Conservation (phyloP, 2,888 invertebrate species). For the Carterocephalus palaemon region DNA sequence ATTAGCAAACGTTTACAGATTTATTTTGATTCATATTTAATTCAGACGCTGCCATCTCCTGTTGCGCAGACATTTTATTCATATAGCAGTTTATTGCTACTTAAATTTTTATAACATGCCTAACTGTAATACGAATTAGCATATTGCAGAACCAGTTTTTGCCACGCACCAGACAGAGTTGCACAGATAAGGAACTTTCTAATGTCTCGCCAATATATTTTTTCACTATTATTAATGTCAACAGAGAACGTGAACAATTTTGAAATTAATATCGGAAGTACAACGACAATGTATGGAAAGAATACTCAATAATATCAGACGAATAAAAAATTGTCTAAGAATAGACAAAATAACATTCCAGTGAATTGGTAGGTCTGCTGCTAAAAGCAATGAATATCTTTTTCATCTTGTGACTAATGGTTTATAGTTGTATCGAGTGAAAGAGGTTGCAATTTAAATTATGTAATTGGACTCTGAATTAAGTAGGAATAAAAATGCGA, state of each 20-base stretch:
- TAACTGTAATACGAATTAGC: slow-evolving; percentile 28
- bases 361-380: too few species aligned
- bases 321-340: slow-evolving; percentile 5
- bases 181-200: slow-evolving; percentile 33
- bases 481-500: too few species aligned
- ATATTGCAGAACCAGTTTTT: slow-evolving; percentile 27
- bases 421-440: too few species aligned
- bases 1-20: too few species aligned
- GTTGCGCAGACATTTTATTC: background rate
- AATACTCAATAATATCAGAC: slow-evolving; percentile 4
- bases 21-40: too few species aligned
- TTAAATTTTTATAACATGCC: slow-evolving; percentile 23
- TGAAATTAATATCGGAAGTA: slow-evolving; percentile 6
- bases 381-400: slow-evolving; percentile 6
- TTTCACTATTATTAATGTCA: slow-evolving; percentile 8
- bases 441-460: too few species aligned
- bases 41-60: slow-evolving; percentile 1
- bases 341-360: slow-evolving; percentile 8
- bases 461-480: too few species aligned
- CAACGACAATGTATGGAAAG: slow-evolving; percentile 6
- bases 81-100: slow-evolving; percentile 1
- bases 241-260: slow-evolving; percentile 9
- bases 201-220: slow-evolving; percentile 25
- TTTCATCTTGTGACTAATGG: slow-evolving; percentile 1
- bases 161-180: slow-evolving; percentile 26